A percentile compares a stretch with the other conserved stretches of the same genome.
Evolutionary conservation across 2,113 vertebrate genomes (phyloP).

Genomic region (Nymphicus hollandicus): DNA sequence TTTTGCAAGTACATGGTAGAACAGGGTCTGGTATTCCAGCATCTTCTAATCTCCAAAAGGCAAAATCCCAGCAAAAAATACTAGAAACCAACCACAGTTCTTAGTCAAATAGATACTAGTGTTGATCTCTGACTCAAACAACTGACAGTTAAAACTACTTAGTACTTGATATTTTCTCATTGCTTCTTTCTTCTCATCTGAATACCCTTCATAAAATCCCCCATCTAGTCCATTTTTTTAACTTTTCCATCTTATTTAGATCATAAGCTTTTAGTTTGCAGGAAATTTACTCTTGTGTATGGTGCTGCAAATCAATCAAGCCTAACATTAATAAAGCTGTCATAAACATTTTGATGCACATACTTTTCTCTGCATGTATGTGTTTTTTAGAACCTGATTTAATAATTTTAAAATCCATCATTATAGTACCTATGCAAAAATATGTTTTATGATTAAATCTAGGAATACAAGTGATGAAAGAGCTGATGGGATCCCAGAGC

Average conservation of each 20-base stretch:
- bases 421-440: accelerated
- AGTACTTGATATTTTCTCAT: not conserved
- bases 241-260: not conserved
- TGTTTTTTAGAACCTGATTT: too few species aligned
- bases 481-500: accelerated
- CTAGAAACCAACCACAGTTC: not conserved
- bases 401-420: not conserved
- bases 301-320: accelerated
- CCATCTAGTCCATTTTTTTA: accelerated
- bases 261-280: not conserved
- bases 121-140: not conserved
- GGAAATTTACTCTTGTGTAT: not conserved
- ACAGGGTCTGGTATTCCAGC: not conserved
- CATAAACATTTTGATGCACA: not conserved
- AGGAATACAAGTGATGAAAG: not conserved
- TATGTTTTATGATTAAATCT: accelerated
- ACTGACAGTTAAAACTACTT: not conserved
- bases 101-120: accelerated
- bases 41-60: not conserved
- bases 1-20: not conserved
- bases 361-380: not conserved
- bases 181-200: not conserved
- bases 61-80: not conserved
- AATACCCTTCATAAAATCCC: not conserved
- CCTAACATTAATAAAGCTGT: accelerated